A percentile compares a stretch with the other conserved stretches of the same genome.
Conservation (phyloP, 2,888 invertebrate species). For the Unio delphinus region DNA sequence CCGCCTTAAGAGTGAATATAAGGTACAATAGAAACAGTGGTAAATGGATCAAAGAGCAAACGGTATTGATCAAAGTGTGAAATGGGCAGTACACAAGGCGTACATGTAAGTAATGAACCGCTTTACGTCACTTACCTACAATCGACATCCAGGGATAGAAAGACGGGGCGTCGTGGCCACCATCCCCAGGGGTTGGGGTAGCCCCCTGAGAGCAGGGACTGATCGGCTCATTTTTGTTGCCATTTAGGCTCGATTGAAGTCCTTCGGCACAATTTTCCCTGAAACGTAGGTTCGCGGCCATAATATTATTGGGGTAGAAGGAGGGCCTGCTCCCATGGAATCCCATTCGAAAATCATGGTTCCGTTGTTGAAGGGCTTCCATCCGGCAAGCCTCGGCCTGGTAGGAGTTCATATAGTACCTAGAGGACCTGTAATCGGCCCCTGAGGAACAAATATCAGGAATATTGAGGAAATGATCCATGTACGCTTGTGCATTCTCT, state of each 20-base stretch:
- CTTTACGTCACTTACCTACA: conserved; percentile 54
- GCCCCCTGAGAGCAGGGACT: conserved; percentile 57
- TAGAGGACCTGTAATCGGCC: conserved; percentile 55
- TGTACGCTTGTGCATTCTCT: conserved; percentile 55
- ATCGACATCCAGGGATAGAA: conserved; percentile 68
- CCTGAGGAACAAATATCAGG: conserved; percentile 64
- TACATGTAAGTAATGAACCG: too few species aligned
- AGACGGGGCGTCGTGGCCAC: conserved; percentile 50
- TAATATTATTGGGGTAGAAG: conserved; percentile 64
- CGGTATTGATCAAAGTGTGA: too few species aligned
- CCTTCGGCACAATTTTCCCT: conserved; percentile 54
- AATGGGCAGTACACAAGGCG: too few species aligned
- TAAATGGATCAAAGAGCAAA: too few species aligned
- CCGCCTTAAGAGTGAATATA: too few species aligned
- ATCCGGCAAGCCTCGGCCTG: conserved; percentile 63
- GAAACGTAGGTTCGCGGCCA: conserved; percentile 58
- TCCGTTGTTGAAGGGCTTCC: conserved; percentile 62
- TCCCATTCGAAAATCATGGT: conserved; percentile 62
- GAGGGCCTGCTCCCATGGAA: conserved; percentile 54
- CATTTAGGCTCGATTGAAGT: conserved; percentile 44
- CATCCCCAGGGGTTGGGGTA: conserved; percentile 40
- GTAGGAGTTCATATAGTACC: conserved; percentile 62
- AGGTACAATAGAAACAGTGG: too few species aligned
- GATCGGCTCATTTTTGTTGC: conserved; percentile 46
- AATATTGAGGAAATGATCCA: conserved; percentile 67